phyloP scores from a whole-genome alignment of 2,113 vertebrate species.

The Phycodurus eques region DNA sequence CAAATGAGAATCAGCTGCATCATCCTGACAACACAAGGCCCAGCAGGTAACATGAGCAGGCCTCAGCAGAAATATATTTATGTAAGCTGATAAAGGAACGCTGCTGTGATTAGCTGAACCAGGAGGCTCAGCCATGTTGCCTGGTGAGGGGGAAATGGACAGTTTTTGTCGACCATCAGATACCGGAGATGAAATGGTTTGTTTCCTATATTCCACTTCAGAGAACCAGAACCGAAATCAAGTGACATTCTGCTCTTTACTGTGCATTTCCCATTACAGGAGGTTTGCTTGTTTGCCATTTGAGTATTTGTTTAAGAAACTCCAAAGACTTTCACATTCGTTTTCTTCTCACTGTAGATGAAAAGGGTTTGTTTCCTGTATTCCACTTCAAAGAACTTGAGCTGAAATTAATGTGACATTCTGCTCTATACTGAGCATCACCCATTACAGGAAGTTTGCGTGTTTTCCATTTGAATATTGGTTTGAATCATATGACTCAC shows the following conservation, averaged over 20 bases:
- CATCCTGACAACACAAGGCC: slow-evolving; percentile 20
- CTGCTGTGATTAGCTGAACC: slow-evolving; percentile 20
- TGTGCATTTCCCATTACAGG: no score
- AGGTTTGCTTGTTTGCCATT: no score
- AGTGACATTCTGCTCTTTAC: not conserved
- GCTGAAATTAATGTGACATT: not conserved
- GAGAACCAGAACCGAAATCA: not conserved
- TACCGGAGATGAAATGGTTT: not conserved
- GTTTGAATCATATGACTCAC: not conserved
- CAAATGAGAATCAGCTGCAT: slow-evolving; percentile 30
- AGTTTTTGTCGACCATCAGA: no score
- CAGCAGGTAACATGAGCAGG: slow-evolving; percentile 15
- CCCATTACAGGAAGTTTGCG: not conserved
- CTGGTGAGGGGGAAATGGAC: no score
- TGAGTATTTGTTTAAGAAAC: no score
- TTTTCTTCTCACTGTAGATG: no score
- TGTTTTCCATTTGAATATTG: not conserved
- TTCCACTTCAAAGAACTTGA: not conserved
- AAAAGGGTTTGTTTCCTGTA: not conserved
- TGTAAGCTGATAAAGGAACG: slow-evolving; percentile 41
- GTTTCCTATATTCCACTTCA: no score
- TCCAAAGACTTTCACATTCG: no score
- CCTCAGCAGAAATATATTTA: slow-evolving; percentile 42
- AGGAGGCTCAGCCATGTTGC: not conserved
- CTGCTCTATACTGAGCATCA: not conserved